Percentiles rank a stretch among this genome's conserved stretches.
phyloP scores from a whole-genome alignment of 2,113 vertebrate genomes.

The Microcebus ravelobensis region DNA sequence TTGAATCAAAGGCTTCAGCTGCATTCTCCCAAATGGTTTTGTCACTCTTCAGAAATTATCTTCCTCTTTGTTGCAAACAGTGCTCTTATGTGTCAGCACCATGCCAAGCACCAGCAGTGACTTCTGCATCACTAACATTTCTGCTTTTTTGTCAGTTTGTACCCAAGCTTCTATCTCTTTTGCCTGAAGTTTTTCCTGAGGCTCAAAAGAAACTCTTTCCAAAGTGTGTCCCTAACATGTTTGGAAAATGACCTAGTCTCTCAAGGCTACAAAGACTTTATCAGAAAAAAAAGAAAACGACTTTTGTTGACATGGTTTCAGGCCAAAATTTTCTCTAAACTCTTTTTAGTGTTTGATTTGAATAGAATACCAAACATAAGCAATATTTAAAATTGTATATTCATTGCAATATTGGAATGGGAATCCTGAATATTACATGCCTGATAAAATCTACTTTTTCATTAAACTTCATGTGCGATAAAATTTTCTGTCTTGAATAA shows the following conservation, averaged over 20 bases:
- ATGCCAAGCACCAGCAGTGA: background rate
- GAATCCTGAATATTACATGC: conserved; percentile 15
- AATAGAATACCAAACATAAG: conserved; percentile 30
- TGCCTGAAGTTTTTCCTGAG: background rate
- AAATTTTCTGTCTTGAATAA: conserved; percentile 35
- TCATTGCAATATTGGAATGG: background rate
- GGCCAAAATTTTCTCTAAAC: background rate
- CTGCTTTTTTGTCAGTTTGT: conserved; percentile 24
- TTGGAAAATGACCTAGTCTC: conserved; percentile 28
- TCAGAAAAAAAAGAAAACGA: background rate
- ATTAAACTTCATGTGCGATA: background rate
- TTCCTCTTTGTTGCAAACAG: background rate
- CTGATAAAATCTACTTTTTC: conserved; percentile 44
- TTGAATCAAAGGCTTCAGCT: conserved; percentile 8
- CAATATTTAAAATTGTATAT: conserved; percentile 28
- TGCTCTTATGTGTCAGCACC: conserved; percentile 42
- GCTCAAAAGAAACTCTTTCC: background rate
- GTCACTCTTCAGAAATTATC: conserved; percentile 9
- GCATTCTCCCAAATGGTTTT: background rate
- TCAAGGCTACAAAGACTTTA: background rate
- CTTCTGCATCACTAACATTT: conserved; percentile 28
- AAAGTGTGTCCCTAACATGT: background rate
- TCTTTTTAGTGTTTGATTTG: background rate
- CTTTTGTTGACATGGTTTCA: conserved; percentile 41
- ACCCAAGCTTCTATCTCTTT: background rate